Base-by-base conservation (phyloP, 2,797 vertebrate genomes). In the Capromys pilorides region DNA sequence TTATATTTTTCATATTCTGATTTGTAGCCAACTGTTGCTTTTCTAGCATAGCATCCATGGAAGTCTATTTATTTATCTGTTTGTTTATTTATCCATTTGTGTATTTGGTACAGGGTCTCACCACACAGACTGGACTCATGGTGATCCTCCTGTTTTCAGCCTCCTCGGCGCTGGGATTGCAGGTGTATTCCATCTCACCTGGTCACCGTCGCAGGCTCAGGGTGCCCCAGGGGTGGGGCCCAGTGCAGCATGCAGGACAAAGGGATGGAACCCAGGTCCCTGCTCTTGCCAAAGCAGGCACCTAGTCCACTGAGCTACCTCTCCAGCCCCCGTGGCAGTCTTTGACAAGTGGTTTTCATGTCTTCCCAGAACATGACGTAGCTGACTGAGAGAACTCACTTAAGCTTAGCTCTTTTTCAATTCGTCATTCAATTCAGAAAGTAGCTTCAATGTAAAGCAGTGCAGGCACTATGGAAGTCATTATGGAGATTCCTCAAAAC, bases 391-490 rank as follows among this genome's bases (percentile, higher is more conserved):
- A 89, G 80, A 89, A 86, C 86, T 94, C 92, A 28, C 49, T 95
- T 88, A 73, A 75, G 18, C 62, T 33, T 61, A 54, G 22, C n/a
- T 94, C 4, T 79, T 84, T 83, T 71, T 86, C 45, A 69, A 10
- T 90, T 95, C 61, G 95, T 92, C 36, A 89, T 79, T 66, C 77
- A 61, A 79, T 71, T 90, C 10, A 90, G 59, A 94, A 93, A 90
- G 61, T 75, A 71, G 33, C 39, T 86, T 67, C 57, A 45, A 45
- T 75, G 24, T 75, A 75, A 75, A 22, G 22, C 24, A 45, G 39
- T 75, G 71, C 71, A 28, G 12, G 11, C 71, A 75, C 71, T 41
- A 28, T 75, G 39, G 39, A 41, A 75, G 45, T 45, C 71, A 28
- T 75, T 39, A 28, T 28, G 39, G 71, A 75, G 71, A 75, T 45